Evolutionary conservation across 2,888 invertebrate genomes (phyloP), one percentile per base, ranked within the genome.

Genomic region (Apodemia duryi): DNA sequence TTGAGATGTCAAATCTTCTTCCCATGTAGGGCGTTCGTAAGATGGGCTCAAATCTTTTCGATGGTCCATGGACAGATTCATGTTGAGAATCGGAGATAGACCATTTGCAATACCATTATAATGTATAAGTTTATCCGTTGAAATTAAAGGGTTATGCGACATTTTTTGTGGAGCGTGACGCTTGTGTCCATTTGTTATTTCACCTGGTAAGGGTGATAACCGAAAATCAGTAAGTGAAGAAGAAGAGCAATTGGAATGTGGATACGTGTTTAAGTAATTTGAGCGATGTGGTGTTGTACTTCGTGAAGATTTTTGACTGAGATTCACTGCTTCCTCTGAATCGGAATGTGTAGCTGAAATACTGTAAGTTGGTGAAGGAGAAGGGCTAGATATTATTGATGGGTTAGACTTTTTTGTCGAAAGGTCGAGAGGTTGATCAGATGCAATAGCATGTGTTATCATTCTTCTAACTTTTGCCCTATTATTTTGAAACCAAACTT

Each of bases 401-500:
- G 81, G 79, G 67, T 83, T 90, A 6, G 94, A 94, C 74, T 95
- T 96, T 78, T 97, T 98, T 6, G 97, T 95, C 2, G 98, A 98
- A 73, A 99, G 93, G 86, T 99, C 98, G 66, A 99, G 88, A 0
- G 99, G 98, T 80, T 98, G 96, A 76, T 97, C 97, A 4, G 88
- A 81, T 61, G 83, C 77, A 38, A 83, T 72, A 5, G 79, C 79
- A 69, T 86, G 92, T 35, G 57, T 32, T 51, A 92, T 93, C 86
- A 94, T 84, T 73, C 97, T 94, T 62, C 98, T 94, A 78, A 97
- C 97, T 64, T 98, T 93, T 0, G 98, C 98, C 71, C 98, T 94
- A 71, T 97, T 97, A 84, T 98, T 98, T 90, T 98, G 98, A 83
- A 98, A 98, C 98, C 98, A 98, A 6, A 98, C 98, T 92, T 98